Base-by-base conservation (phyloP, 1,140 invertebrate species). In the Bathynomus jamesi region DNA sequence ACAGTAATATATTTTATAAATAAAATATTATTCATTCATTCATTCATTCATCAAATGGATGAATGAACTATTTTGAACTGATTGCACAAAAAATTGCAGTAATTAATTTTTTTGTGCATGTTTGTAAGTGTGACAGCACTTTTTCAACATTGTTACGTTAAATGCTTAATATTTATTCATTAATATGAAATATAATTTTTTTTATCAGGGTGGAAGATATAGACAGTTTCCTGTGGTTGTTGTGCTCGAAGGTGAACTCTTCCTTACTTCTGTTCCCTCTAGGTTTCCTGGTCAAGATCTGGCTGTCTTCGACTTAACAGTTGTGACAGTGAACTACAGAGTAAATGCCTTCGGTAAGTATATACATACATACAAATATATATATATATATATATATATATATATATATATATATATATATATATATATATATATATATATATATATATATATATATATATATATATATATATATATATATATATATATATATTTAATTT, bases 331-430 rank as follows among this genome's bases (percentile, higher is more conserved):
- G 53, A 78, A 76, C 65, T 78, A 78, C 46, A 66, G 78, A 3
- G 65, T 76, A 0, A 76, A 76, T 25, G 62, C 75, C 11, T 76
- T 78, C 28, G 83, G 84, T 65, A 27, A 71, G 66, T 40, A 8
- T 69, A 53, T 71, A n/a, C 0, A 30, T 1, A 29, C 17, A 68
- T 65, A 28, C n/a, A 4, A 17, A 29, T 61, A 25, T 68, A 30
- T 65, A 30, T 61, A 28, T 53, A 29, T 4, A 21, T 65, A n/a
- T 28, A 17, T 53, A 24, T 53, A 17, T 62, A 28, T 28, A 30
- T 40, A n/a, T 32, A 24, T 40, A 24, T 32, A n/a, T 67, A 24
- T 30, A 40, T 53, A 29, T 53, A 40, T 25, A 25, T 53, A 25
- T 31, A 28, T 28, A 67, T 21, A 67, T 28, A 29, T 40, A 67